phyloP scores from a whole-genome alignment of 2,797 vertebrate species.

The Malacoctenus gilli region DNA sequence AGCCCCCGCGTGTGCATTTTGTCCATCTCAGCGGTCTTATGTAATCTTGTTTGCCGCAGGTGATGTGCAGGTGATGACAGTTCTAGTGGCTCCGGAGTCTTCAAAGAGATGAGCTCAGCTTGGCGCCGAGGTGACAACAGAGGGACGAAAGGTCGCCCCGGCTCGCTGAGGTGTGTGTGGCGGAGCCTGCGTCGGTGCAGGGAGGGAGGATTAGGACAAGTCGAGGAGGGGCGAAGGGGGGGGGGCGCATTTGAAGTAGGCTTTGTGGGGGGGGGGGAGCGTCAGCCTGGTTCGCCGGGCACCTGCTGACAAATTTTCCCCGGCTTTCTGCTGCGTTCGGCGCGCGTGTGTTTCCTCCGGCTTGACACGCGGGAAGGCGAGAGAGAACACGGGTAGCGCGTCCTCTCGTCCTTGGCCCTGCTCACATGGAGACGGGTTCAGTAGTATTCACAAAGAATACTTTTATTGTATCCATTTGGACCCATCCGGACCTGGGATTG shows the following conservation, averaged over 20 bases:
- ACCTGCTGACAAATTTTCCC: constrained; percentile 25
- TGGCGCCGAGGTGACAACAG: constrained; percentile 50
- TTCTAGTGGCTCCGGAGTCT: constrained; percentile 41
- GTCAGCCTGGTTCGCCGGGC: constrained; percentile 21
- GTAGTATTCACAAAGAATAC: too few species aligned
- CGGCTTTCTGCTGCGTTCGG: too few species aligned
- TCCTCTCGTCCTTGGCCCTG: too few species aligned
- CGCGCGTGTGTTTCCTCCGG: too few species aligned
- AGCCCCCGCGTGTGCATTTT: neutral
- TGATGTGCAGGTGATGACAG: constrained; percentile 49
- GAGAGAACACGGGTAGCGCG: constrained; percentile 5
- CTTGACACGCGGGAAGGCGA: neutral
- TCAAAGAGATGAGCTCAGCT: constrained; percentile 56
- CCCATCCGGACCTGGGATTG: too few species aligned
- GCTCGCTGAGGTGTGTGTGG: constrained; percentile 23
- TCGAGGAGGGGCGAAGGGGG: neutral
- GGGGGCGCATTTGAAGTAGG: constrained; percentile 30
- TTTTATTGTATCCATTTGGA: too few species aligned
- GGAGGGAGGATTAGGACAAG: constrained; percentile 34
- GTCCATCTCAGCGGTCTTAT: constrained; percentile 15
- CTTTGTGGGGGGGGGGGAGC: constrained; percentile 5
- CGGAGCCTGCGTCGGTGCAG: constrained; percentile 10
- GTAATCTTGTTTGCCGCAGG: constrained; percentile 51
- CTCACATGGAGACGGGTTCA: too few species aligned
- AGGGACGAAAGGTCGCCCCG: constrained; percentile 43